A percentile compares a stretch with the other conserved stretches of the same genome.
These are phyloP conservation scores for Limosa lapponica DNA, from an alignment of 2,797 vertebrate genomes.

Conservation along the genomic window DNA sequence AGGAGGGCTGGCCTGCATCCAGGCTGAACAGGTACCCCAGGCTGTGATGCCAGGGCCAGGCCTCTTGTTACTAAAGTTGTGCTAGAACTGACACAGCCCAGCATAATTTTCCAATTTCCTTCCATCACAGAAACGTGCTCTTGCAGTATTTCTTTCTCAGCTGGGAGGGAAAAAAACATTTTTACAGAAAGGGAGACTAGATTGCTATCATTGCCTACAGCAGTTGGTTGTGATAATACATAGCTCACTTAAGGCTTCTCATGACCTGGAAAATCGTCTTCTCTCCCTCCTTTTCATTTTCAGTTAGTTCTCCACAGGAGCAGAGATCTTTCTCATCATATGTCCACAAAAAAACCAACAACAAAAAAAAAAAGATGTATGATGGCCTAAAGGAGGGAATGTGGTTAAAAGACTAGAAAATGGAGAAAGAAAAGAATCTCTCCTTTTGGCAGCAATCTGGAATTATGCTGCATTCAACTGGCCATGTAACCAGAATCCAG, in stretches of 20 bases:
- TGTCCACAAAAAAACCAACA: not conserved
- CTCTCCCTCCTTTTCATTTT: not conserved
- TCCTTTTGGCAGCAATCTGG: not conserved
- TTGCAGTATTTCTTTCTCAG: not conserved
- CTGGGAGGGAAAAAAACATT: not conserved
- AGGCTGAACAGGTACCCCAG: accelerated
- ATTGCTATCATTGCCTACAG: not conserved
- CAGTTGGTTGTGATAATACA: not conserved
- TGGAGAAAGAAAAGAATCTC: not conserved
- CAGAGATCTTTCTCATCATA: not conserved
- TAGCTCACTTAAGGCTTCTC: not conserved
- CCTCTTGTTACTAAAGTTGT: accelerated
- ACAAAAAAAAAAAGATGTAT: not conserved
- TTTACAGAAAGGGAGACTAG: not conserved
- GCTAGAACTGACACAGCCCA: not conserved
- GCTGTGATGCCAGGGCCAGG: not conserved
- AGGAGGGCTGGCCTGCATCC: not conserved
- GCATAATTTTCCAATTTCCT: not conserved
- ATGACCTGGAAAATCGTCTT: not conserved
- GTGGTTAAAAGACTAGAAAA: not conserved
- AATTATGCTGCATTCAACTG: not conserved
- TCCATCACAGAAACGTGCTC: not conserved
- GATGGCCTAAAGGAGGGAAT: not conserved
- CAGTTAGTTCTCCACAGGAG: not conserved
- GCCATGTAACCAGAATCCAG: not conserved